These are phyloP conservation scores for Protosalanx chinensis DNA, from an alignment of 2,797 vertebrate species.

Conservation along the genomic window DNA sequence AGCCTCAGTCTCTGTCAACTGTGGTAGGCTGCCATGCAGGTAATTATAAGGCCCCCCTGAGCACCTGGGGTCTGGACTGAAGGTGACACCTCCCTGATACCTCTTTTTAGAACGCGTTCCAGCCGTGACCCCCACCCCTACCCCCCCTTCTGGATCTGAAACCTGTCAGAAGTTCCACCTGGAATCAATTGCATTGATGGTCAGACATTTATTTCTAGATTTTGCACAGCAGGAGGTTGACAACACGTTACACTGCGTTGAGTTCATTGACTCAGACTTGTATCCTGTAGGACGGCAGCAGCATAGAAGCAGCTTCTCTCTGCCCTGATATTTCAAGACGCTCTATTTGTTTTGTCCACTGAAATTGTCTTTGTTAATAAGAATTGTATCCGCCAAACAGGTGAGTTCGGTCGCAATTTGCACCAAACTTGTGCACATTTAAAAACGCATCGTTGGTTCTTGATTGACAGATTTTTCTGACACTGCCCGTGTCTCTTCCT, in stretches of 20 bases:
- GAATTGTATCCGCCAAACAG: background rate
- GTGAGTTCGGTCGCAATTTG: background rate
- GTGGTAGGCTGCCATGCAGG: conserved; percentile 63
- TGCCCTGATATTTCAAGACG: background rate
- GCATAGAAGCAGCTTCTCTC: background rate
- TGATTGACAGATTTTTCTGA: conserved; percentile 10
- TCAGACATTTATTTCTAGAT: background rate
- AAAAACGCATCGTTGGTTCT: background rate
- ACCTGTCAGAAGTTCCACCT: background rate
- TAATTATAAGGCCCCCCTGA: conserved; percentile 61
- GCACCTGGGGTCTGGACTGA: conserved; percentile 46
- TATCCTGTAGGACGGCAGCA: background rate
- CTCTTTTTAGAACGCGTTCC: conserved; percentile 31
- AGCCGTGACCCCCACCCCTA: conserved; percentile 24
- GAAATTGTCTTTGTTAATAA: background rate
- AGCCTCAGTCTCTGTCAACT: conserved; percentile 66
- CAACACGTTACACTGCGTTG: background rate
- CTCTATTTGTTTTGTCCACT: background rate
- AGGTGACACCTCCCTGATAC: conserved; percentile 33
- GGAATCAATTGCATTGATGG: background rate
- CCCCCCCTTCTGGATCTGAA: background rate
- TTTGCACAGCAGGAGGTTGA: background rate
- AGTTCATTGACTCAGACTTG: background rate
- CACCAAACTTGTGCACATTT: background rate
- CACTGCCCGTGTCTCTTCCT: conserved; percentile 60